Conservation (phyloP, 92 coral and sea anemone species). For the Muricea muricata region DNA sequence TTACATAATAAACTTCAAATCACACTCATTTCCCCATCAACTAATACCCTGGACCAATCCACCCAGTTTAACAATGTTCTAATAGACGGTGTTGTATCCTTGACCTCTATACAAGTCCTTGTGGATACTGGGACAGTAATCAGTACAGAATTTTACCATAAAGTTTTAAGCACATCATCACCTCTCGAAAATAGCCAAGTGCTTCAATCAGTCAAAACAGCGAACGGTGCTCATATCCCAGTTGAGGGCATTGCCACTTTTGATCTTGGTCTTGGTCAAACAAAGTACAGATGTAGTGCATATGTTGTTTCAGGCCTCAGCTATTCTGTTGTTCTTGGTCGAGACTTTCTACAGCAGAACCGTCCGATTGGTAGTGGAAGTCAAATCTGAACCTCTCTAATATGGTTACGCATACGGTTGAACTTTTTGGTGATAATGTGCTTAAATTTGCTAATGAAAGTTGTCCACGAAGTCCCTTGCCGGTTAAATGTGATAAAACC, state of each 20-base stretch:
- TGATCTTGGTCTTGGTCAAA: neutral
- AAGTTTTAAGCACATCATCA: no score
- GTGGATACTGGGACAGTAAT: constrained; percentile 20
- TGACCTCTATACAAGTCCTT: neutral
- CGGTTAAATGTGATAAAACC: neutral
- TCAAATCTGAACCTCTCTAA: no score
- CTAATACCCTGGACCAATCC: neutral
- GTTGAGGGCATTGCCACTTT: neutral
- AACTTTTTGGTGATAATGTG: neutral
- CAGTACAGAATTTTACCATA: no score
- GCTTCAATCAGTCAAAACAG: constrained; percentile 1
- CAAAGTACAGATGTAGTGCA: neutral
- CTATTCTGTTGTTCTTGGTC: no score
- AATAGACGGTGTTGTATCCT: neutral
- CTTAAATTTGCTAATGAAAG: neutral
- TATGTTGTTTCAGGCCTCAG: no score
- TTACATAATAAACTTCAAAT: neutral
- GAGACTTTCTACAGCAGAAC: constrained; percentile 21
- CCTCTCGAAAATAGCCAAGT: no score
- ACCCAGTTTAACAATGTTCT: no score
- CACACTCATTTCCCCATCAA: neutral
- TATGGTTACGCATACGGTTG: neutral
- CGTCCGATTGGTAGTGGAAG: constrained; percentile 9
- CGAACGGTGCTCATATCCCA: constrained; percentile 3
- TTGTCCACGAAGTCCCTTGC: neutral